phyloP scores from a whole-genome alignment of 2,797 vertebrate genomes.

The Silurus aristotelis region DNA sequence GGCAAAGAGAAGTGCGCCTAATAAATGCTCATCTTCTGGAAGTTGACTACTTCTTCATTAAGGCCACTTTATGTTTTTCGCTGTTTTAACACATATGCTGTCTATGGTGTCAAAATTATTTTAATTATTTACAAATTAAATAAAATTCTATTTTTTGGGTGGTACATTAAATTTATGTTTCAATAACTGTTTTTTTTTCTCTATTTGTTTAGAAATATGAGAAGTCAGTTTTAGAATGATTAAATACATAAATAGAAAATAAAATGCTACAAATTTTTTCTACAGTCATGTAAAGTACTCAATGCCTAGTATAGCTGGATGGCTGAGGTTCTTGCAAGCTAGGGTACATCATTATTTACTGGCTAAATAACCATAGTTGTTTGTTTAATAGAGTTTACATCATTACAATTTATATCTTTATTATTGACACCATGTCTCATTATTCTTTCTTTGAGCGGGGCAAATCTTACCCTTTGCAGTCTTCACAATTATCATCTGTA shows the following conservation, averaged over 20 bases:
- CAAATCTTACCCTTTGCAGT: not conserved
- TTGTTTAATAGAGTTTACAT: not conserved
- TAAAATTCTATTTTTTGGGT: not conserved
- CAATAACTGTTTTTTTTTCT: not conserved
- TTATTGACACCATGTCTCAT: not conserved
- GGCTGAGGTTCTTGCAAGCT: not conserved
- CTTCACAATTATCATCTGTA: not conserved
- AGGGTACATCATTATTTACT: not conserved
- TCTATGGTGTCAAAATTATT: slow-evolving; percentile 15
- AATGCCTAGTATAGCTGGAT: not conserved
- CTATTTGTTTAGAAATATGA: not conserved
- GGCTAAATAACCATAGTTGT: not conserved
- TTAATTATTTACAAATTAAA: not conserved
- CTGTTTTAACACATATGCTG: not conserved
- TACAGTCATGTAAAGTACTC: not conserved
- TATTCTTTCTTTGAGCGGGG: too few relatives aligned
- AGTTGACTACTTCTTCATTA: slow-evolving; percentile 22
- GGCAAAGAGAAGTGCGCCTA: slow-evolving; percentile 23
- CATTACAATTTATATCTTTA: not conserved
- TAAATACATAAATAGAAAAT: not conserved
- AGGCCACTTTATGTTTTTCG: not conserved
- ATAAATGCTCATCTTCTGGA: slow-evolving; percentile 27
- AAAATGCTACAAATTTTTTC: not conserved
- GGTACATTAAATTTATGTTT: not conserved
- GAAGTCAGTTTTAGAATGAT: not conserved